Conservation (phyloP, 2,888 invertebrate genomes). For the Acanthococcus lagerstroemiae region DNA sequence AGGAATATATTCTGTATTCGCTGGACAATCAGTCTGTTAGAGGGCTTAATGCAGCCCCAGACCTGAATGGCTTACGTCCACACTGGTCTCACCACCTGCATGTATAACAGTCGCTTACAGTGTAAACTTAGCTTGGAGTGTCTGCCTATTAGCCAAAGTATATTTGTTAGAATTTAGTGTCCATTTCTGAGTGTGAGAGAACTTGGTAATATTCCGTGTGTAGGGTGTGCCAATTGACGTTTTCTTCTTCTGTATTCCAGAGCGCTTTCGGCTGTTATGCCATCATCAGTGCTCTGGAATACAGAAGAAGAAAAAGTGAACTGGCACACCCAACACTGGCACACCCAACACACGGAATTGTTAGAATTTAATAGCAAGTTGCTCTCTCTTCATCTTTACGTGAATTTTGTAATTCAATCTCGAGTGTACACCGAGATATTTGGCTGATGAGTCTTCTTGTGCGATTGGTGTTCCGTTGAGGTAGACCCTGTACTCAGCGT, state of each 20-base stretch:
- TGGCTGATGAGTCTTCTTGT: not conserved
- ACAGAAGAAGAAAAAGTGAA: no score
- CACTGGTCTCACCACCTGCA: not conserved
- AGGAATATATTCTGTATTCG: not conserved
- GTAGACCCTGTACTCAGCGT: not conserved
- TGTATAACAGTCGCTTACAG: not conserved
- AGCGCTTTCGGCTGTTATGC: no score
- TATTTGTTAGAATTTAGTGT: no score
- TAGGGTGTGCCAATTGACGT: no score
- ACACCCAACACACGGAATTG: no score
- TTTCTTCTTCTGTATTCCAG: no score
- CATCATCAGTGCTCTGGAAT: no score
- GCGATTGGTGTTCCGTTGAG: not conserved
- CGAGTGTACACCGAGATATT: not conserved
- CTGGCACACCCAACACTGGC: no score
- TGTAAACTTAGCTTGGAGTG: not conserved
- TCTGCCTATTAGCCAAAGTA: not conserved
- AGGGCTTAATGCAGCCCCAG: not conserved
- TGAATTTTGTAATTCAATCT: not conserved
- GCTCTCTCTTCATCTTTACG: not conserved
- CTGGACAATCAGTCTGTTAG: not conserved
- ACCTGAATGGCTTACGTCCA: not conserved
- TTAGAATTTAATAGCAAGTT: not conserved
- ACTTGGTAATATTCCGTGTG: no score
- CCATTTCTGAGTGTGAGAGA: no score